A percentile compares a stretch with the other conserved stretches of the same genome.
Conservation (phyloP, 2,888 invertebrate species). For the Acanthoscelides obtectus region DNA sequence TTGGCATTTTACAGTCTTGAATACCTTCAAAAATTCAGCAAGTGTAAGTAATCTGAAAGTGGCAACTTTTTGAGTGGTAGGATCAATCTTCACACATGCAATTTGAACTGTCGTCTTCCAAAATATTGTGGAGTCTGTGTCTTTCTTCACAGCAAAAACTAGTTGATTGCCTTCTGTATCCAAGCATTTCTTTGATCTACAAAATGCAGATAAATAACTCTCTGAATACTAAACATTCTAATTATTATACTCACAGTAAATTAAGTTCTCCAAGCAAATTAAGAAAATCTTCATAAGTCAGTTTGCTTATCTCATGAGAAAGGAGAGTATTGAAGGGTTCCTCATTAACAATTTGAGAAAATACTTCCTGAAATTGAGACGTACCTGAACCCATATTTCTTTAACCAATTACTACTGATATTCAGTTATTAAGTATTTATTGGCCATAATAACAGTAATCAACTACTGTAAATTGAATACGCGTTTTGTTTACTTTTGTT, state of each 20-base stretch:
- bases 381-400: slow-evolving; percentile 33
- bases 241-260: slow-evolving; percentile 50
- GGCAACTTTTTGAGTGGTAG: slow-evolving; percentile 51
- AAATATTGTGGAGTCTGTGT: slow-evolving; percentile 58
- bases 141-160: slow-evolving; percentile 61
- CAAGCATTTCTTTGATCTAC: slow-evolving; percentile 56
- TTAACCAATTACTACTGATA: no score
- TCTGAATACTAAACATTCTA: background rate
- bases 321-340: slow-evolving; percentile 35
- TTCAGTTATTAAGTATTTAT: no score
- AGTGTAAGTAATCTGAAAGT: slow-evolving; percentile 58
- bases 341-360: slow-evolving; percentile 32
- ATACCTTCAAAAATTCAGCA: slow-evolving; percentile 61
- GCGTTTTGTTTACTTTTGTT: no score
- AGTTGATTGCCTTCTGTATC: slow-evolving; percentile 60
- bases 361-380: slow-evolving; percentile 32
- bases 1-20: slow-evolving; percentile 52
- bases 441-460: no score
- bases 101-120: slow-evolving; percentile 69
- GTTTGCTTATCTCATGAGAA: slow-evolving; percentile 37
- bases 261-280: slow-evolving; percentile 57
- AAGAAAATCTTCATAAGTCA: slow-evolving; percentile 57
- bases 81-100: slow-evolving; percentile 58
- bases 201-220: slow-evolving; percentile 10
- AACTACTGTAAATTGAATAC: no score